Base-by-base conservation (phyloP, 2,113 vertebrate species). In the Cheirogaleus medius region DNA sequence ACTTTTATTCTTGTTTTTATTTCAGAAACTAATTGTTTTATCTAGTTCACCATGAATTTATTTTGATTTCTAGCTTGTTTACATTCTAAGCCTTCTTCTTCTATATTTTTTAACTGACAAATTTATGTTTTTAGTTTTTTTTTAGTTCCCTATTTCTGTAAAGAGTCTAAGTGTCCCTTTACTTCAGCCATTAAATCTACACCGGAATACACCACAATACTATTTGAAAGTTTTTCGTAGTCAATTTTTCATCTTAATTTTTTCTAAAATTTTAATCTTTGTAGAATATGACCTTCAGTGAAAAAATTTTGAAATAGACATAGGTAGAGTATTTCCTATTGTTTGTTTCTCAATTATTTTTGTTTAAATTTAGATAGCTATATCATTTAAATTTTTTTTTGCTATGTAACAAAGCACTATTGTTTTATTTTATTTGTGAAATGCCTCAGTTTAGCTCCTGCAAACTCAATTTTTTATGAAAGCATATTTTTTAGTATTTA, bases 61-160 rank as follows among this genome's bases (percentile, higher is more conserved):
- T 69, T 95, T 95, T 95, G 18, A 68, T 80, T 73, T 85, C 15
- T 85, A 64, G 29, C 18, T 44, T 88, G 5, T 64, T 94, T 90
- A 20, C 4, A 77, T 89, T 90, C 18, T 39, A 97, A 83, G 8
- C 34, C 0, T 42, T 37, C 9, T 80, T 54, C 17, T 17, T 1
- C 27, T 85, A 56, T 34, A 71, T 29, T 64, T 90, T 66, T 20
- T 42, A 77, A 63, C 6, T 47, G 25, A 6, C 3, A 52, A n/a
- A 56, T 87, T 49, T 77, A 5, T 44, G 23, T 60, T 64, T 74
- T 83, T 34, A 89, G 42, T 89, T 66, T 29, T 15, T 39, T 80
- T 49, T 63, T 11, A 56, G n/a, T 82, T 94, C 12, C 13, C 11
- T 80, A n/a, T 52, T 81, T 95, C 39, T 86, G 32, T 76, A 63